phyloP scores from a whole-genome alignment of 2,888 invertebrate species.

The Choristoneura rosaceana region DNA sequence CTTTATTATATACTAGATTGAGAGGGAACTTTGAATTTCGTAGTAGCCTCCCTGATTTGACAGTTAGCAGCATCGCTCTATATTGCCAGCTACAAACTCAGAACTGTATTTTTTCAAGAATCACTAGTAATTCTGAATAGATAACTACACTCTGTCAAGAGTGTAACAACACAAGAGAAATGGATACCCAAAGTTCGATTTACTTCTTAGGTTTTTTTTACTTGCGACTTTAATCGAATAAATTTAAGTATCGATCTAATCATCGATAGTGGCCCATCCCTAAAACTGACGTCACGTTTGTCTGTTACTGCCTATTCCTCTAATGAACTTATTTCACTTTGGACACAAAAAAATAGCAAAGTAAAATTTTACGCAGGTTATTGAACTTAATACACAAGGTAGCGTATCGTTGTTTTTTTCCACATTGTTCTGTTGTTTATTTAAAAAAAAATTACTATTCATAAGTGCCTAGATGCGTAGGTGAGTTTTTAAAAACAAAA shows the following conservation, averaged over 20 bases:
- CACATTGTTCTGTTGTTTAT: neutral
- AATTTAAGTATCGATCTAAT: neutral
- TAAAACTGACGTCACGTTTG: neutral
- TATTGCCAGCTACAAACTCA: too few relatives aligned
- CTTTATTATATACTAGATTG: too few relatives aligned
- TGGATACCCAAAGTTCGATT: too few relatives aligned
- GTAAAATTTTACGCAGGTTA: neutral
- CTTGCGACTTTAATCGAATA: neutral
- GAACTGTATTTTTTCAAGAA: too few relatives aligned
- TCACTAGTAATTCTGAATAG: too few relatives aligned
- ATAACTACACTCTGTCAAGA: too few relatives aligned
- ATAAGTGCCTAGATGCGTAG: neutral
- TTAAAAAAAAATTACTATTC: neutral
- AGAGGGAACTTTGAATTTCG: too few relatives aligned
- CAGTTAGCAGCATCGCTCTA: too few relatives aligned
- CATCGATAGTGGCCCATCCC: neutral
- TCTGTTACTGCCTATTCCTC: neutral
- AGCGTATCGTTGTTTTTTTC: neutral
- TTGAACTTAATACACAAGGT: neutral
- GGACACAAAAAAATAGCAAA: neutral
- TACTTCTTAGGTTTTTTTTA: too few relatives aligned
- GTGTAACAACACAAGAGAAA: too few relatives aligned
- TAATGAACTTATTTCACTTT: neutral
- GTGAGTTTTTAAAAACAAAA: too few relatives aligned
- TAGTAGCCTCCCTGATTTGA: too few relatives aligned